These are phyloP conservation scores for Hoplodrina blanda DNA, from an alignment of 2,888 invertebrate species.

Conservation along the genomic window DNA sequence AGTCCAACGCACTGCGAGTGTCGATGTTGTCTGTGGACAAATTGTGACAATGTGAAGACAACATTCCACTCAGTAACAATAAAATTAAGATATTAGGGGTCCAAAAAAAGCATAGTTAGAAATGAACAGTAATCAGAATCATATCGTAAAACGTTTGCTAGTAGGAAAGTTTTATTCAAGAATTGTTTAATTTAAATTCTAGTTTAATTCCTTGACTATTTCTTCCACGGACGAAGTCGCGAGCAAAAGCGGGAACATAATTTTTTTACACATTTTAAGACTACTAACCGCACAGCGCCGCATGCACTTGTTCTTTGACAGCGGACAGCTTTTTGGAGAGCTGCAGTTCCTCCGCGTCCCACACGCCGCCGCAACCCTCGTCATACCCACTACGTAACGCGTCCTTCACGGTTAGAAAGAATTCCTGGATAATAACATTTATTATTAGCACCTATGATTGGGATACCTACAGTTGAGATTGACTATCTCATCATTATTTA, in stretches of 20 bases:
- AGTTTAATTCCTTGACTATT: no score
- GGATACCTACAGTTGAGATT: no score
- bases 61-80: neutral
- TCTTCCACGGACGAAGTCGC: no score
- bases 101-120: no score
- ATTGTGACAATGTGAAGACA: neutral
- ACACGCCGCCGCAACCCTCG: conserved; percentile 90
- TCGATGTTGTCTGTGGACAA: conserved; percentile 95
- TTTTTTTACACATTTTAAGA: neutral
- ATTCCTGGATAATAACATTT: conserved; percentile 92
- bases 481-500: no score
- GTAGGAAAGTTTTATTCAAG: no score
- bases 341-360: conserved; percentile 93
- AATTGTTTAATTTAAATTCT: no score
- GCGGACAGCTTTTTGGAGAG: conserved; percentile 92
- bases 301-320: conserved; percentile 93
- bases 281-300: conserved; percentile 95
- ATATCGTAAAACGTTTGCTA: neutral
- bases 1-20: conserved; percentile 96
- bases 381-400: conserved; percentile 90
- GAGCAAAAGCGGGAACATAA: no score
- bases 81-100: neutral
- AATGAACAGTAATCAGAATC: no score
- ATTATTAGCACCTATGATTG: neutral
- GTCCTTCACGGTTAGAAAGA: conserved; percentile 97